phyloP scores from a whole-genome alignment of 2,888 invertebrate species.

The Pheosia gnoma region DNA sequence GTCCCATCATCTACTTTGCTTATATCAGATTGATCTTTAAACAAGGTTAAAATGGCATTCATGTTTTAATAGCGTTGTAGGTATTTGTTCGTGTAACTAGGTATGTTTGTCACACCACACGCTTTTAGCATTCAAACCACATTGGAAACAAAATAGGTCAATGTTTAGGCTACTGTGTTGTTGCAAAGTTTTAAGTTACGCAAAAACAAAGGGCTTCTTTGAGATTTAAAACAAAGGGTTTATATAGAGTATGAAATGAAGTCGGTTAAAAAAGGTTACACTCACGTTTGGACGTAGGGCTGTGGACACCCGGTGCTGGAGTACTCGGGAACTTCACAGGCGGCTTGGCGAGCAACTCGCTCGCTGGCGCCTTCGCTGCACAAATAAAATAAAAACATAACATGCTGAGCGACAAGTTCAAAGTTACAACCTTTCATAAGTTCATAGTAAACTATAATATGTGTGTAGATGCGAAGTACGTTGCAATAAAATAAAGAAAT shows the following conservation, averaged over 20 bases:
- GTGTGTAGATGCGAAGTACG: background rate
- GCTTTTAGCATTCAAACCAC: conserved; percentile 5
- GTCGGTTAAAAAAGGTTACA: conserved; percentile 32
- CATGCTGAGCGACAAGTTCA: background rate
- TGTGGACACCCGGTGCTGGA: conserved; percentile 42
- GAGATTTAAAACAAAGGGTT: conserved; percentile 43
- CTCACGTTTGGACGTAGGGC: conserved; percentile 68
- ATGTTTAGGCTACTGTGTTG: conserved; percentile 24
- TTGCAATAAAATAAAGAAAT: conserved; percentile 14
- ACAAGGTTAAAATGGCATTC: conserved; percentile 14
- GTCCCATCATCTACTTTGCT: background rate
- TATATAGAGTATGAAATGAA: conserved; percentile 37
- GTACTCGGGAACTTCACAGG: conserved; percentile 59
- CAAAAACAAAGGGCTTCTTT: conserved; percentile 44
- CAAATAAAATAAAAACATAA: conserved; percentile 23
- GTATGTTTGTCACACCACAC: conserved; percentile 4
- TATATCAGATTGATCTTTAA: conserved; percentile 6
- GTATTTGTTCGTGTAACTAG: background rate
- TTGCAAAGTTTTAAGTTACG: conserved; percentile 43
- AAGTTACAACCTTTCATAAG: conserved; percentile 4
- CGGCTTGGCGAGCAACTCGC: conserved; percentile 59
- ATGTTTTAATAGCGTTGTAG: conserved; percentile 1
- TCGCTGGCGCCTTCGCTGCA: conserved; percentile 55
- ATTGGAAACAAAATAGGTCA: conserved; percentile 21
- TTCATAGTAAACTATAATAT: conserved; percentile 12